phyloP scores from a whole-genome alignment of 2,113 vertebrate genomes.

The Amblyopsis rosae region DNA sequence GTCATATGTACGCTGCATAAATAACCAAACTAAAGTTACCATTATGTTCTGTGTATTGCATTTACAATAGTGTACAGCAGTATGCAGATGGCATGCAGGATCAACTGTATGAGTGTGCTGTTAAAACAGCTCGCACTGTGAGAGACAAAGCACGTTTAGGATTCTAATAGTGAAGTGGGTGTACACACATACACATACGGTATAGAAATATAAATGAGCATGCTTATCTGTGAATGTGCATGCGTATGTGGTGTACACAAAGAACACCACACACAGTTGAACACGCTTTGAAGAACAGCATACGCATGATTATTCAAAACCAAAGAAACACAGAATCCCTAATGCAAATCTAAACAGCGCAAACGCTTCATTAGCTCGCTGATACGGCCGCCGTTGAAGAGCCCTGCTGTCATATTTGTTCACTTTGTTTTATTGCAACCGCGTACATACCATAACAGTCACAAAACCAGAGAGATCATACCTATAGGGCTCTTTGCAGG shows the following conservation, averaged over 20 bases:
- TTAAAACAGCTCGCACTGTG: no score
- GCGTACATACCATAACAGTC: background rate
- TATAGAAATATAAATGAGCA: no score
- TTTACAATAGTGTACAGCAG: no score
- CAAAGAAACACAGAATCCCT: conserved; percentile 40
- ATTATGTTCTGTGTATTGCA: no score
- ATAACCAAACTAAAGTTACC: no score
- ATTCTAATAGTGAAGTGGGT: no score
- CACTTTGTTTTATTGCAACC: conserved; percentile 5
- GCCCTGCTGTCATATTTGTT: conserved; percentile 45
- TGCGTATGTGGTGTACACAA: background rate
- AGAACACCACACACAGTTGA: background rate
- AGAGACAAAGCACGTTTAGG: no score
- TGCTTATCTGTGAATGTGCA: background rate
- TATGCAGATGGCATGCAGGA: no score
- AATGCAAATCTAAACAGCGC: conserved; percentile 43
- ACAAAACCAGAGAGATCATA: background rate
- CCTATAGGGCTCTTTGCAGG: background rate
- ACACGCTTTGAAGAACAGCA: background rate
- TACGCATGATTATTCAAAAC: conserved; percentile 53
- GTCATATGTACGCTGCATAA: no score
- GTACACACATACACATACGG: background rate
- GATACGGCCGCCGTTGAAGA: conserved; percentile 35
- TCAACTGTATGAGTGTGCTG: no score
- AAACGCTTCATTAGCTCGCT: conserved; percentile 50